These are phyloP conservation scores for Fragum fragum DNA, from an alignment of 2,888 invertebrate genomes.

Conservation along the genomic window DNA sequence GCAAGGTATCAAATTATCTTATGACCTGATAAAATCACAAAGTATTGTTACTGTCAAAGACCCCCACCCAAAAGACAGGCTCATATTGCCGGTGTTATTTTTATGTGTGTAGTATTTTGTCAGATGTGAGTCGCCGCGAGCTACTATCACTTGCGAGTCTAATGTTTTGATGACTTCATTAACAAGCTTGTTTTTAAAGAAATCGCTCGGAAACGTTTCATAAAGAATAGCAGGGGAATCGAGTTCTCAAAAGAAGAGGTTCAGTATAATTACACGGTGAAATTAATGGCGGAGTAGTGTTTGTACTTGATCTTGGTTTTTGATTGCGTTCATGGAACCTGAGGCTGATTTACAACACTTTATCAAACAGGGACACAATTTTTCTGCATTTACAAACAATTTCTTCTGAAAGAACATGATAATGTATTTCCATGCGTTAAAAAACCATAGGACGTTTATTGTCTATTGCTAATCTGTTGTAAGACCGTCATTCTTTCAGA, in stretches of 20 bases:
- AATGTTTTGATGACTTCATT: slow-evolving; percentile 66
- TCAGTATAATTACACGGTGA: slow-evolving; percentile 56
- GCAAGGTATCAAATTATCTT: slow-evolving; percentile 20
- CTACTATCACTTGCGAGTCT: slow-evolving; percentile 45
- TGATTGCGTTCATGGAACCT: slow-evolving; percentile 36
- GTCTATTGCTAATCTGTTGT: not conserved
- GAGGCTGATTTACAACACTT: not conserved
- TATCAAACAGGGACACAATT: not conserved
- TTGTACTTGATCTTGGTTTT: slow-evolving; percentile 35
- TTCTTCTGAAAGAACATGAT: not conserved
- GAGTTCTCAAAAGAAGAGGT: slow-evolving; percentile 31
- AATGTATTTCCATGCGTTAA: not conserved
- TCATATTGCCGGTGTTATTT: slow-evolving; percentile 36
- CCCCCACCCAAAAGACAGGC: slow-evolving; percentile 6
- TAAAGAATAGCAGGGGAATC: slow-evolving; percentile 45
- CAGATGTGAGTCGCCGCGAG: slow-evolving; percentile 56
- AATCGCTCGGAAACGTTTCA: slow-evolving; percentile 53
- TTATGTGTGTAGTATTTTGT: slow-evolving; percentile 35
- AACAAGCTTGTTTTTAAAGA: slow-evolving; percentile 57
- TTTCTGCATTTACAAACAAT: not conserved
- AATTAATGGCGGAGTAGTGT: slow-evolving; percentile 51
- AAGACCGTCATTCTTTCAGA: not conserved
- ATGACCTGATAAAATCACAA: slow-evolving; percentile 27
- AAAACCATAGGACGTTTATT: not conserved
- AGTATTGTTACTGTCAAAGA: slow-evolving; percentile 24